Base-by-base conservation (phyloP, 37 sponge, comb jelly and placozoan genomes). In the Beroe ovata region DNA sequence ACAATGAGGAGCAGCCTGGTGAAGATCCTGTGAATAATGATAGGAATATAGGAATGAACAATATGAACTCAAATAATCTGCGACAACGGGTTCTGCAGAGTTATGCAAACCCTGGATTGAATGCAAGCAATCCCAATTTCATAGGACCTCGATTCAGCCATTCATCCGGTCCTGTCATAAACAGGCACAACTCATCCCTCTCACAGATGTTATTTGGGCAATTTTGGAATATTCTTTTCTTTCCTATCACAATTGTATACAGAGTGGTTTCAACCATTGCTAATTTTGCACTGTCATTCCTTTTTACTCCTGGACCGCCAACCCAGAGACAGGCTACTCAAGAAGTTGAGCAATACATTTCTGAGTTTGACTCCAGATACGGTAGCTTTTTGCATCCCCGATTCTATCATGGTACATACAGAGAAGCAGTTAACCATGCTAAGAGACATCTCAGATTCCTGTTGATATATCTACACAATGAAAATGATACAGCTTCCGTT, bases 81-180 rank as follows among this genome's bases (percentile, higher is more conserved):
- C 84, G 84, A 29, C 84, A 77, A 42, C 84, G 84, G 1, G 36
- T 77, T 3, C 19, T 77, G 22, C 6, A 30, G 28, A 42, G 54
- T 42, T 42, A 19, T 21, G 38, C 1, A 21, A 42, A 8, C 4
- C 84, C 84, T n/a, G 54, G n/a, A 0, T 41, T 77, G 28, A 42
- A 42, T 42, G 29, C 42, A n/a, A 54, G 33, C 35, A 77, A 77
- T 40, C 47, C 84, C 3, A 77, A 77, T 19, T 77, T 77, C 47
- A 77, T 77, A 11, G 84, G 84, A 32, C 84, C 84, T 14, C 4
- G 84, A 42, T 22, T 77, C 11, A 77, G 54, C 54, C 16, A 21
- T 77, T 77, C 38, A 36, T n/a, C 41, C 4, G 84, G 84, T 42
- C 84, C 84, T 4, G 84, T 77, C 54, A 77, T 77, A 36, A 77